Evolutionary conservation across 2,888 invertebrate species (phyloP).

Genomic region (Lithophane semibrunnea): DNA sequence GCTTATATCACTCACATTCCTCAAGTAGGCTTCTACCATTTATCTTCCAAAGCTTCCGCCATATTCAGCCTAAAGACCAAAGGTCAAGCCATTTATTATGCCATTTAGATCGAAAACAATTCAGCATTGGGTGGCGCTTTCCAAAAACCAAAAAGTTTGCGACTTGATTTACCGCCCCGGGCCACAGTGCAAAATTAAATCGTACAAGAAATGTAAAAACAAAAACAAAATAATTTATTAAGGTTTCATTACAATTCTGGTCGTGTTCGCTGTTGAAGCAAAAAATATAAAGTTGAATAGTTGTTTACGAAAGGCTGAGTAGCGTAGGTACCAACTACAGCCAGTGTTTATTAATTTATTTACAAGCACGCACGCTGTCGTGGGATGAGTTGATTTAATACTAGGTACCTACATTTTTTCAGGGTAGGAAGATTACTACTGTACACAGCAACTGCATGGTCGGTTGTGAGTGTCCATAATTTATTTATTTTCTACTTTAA

Average conservation of each 20-base stretch:
- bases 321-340: not conserved
- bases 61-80: constrained; percentile 51
- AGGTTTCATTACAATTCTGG: constrained; percentile 61
- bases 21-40: constrained; percentile 49
- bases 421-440: not conserved
- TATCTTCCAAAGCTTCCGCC: constrained; percentile 52
- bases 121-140: constrained; percentile 36
- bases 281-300: constrained; percentile 45
- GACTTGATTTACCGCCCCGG: constrained; percentile 65
- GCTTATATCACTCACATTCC: constrained; percentile 54
- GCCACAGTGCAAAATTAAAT: constrained; percentile 68
- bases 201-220: constrained; percentile 64
- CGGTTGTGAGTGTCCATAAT: not conserved
- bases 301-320: constrained; percentile 56
- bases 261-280: constrained; percentile 37
- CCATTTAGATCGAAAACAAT: constrained; percentile 59
- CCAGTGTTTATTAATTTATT: constrained; percentile 47
- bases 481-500: not conserved
- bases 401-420: not conserved
- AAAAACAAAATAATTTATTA: constrained; percentile 69
- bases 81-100: constrained; percentile 58
- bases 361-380: constrained; percentile 33
- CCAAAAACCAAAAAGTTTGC: constrained; percentile 59
- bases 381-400: constrained; percentile 48
- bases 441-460: not conserved